Base-by-base conservation (phyloP, 2,113 vertebrate species). In the Rutilus rutilus region DNA sequence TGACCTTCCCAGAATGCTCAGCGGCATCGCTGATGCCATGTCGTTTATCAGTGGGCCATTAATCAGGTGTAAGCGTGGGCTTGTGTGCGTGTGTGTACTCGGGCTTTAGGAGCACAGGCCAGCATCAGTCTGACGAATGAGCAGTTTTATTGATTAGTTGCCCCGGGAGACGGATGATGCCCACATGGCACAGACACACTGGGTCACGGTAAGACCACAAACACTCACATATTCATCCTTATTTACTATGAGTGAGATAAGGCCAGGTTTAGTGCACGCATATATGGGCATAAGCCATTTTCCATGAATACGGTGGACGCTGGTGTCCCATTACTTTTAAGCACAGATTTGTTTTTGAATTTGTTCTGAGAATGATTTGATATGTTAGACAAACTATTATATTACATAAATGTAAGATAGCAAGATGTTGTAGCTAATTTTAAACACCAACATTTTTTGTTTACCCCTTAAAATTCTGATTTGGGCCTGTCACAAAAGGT, bases 111-210 rank as follows among this genome's bases (percentile, higher is more conserved):
- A 89, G 62, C 90, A 93, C 93, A 90, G 73, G 91, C 91, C 91
- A 90, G 95, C 94, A 73, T 73, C 65, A 90, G 83, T 93, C 91
- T 97, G 97, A 97, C 96, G 96, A 97, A 98, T 98, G 96, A 97
- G 93, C 94, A 93, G 91, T 92, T 90, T 94, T 96, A 98, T 99
- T 97, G 97, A 99, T 99, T 98, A 97, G 96, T 97, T 96, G 95
- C 95, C 95, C 92, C 90, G 89, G 88, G 94, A 97, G 97, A 98
- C 95, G 94, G 96, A 98, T 97, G 97, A 96, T 93, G 94, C 96
- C 94, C 95, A 92, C 96, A 96, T 96, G 95, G 96, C 96, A 97
- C 96, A 95, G 96, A 97, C 96, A 95, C 92, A 94, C 94, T 93
- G 96, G 96, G 96, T 97, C 96, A 94, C 17, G 7, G 17, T 25